Conservation (phyloP, 2,888 invertebrate species). For the Drosophila affinis region DNA sequence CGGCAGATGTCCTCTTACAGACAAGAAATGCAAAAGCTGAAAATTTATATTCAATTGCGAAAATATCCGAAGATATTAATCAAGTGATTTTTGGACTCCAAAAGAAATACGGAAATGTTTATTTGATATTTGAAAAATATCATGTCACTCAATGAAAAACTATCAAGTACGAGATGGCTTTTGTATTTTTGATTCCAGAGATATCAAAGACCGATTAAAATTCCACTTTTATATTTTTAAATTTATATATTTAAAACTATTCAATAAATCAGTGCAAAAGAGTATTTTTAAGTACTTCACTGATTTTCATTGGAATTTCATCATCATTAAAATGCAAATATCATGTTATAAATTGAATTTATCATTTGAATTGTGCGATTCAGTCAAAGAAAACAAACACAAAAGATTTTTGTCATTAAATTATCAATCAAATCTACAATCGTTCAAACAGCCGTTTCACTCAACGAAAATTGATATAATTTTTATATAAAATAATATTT, state of each 20-base stretch:
- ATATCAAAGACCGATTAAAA: background rate
- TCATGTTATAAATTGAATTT: background rate
- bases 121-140: too few species aligned
- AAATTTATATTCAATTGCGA: slow-evolving; percentile 17
- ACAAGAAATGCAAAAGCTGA: background rate
- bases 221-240: background rate
- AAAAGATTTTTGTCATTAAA: background rate
- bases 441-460: background rate
- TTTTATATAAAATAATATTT: background rate
- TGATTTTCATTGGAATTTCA: background rate
- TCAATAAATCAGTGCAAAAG: background rate
- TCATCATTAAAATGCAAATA: background rate
- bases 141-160: too few species aligned
- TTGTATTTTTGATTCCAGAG: background rate
- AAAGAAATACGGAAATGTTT: too few species aligned
- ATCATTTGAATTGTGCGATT: background rate
- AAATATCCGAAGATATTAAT: background rate
- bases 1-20: background rate
- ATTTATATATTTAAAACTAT: background rate
- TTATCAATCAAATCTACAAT: background rate
- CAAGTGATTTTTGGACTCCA: background rate
- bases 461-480: background rate
- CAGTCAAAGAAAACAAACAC: background rate
- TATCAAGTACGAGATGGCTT: too few species aligned
- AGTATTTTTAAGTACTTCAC: background rate